phyloP scores from a whole-genome alignment of 1,140 invertebrate genomes.

The Bombus pyrosoma region DNA sequence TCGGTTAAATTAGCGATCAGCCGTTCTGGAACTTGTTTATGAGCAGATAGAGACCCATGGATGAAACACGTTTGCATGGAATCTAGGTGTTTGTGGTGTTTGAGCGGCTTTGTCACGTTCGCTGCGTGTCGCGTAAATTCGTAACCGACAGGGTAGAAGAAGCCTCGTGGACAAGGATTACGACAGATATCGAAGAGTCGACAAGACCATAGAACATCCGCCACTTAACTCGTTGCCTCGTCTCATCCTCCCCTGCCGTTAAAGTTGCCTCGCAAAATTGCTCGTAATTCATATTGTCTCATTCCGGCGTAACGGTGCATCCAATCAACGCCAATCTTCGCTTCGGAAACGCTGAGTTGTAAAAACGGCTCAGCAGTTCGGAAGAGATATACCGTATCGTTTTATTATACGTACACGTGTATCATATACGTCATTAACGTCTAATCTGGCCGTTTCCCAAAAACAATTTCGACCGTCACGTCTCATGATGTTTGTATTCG shows the following conservation, averaged over 20 bases:
- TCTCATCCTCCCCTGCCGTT: constrained; percentile 18
- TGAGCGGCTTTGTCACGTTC: background rate
- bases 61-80: background rate
- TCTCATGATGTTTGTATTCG: background rate
- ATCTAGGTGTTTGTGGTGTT: background rate
- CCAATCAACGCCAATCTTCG: constrained; percentile 70
- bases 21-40: background rate
- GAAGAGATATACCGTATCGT: background rate
- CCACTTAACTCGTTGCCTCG: constrained; percentile 64
- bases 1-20: background rate
- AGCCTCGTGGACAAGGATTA: background rate
- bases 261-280: constrained; percentile 69
- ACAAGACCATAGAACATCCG: constrained; percentile 73
- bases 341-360: constrained; percentile 43
- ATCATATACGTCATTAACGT: background rate
- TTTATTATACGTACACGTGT: background rate
- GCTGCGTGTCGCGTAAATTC: constrained; percentile 12
- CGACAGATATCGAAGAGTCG: constrained; percentile 29
- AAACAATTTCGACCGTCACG: background rate
- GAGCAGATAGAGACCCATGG: background rate
- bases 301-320: constrained; percentile 75
- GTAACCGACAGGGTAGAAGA: background rate
- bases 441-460: background rate
- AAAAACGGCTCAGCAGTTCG: constrained; percentile 17
- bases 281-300: constrained; percentile 79